Percentiles rank a stretch among this genome's conserved stretches.
These are phyloP conservation scores for Eupithecia inturbata DNA, from an alignment of 2,888 invertebrate genomes.

Conservation along the genomic window DNA sequence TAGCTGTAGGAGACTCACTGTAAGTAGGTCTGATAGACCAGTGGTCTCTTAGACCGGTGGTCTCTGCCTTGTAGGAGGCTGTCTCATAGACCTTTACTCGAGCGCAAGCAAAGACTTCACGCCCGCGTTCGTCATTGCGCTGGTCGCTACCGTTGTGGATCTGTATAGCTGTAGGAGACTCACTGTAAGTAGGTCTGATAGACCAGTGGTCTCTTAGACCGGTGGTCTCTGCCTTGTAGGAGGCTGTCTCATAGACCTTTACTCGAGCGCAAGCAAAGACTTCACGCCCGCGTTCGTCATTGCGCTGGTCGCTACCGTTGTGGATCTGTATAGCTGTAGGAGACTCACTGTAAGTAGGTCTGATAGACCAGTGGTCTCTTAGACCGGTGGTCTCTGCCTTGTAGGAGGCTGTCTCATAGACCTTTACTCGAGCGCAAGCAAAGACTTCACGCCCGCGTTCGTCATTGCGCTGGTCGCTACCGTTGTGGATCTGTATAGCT, in stretches of 20 bases:
- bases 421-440: conserved; percentile 82
- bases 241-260: conserved; percentile 88
- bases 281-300: conserved; percentile 90
- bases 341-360: conserved; percentile 81
- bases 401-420: conserved; percentile 89
- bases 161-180: conserved; percentile 86
- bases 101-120: conserved; percentile 85
- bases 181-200: conserved; percentile 71
- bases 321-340: conserved; percentile 88
- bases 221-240: conserved; percentile 84
- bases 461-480: conserved; percentile 87
- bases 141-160: conserved; percentile 86
- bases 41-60: conserved; percentile 64
- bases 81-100: conserved; percentile 87
- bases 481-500: conserved; percentile 86
- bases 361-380: background rate
- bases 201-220: background rate
- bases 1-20: conserved; percentile 86
- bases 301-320: conserved; percentile 85
- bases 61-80: conserved; percentile 87
- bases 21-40: conserved; percentile 55
- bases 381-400: conserved; percentile 76
- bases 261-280: conserved; percentile 84
- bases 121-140: conserved; percentile 88
- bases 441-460: conserved; percentile 90